Evolutionary conservation across 2,797 vertebrate genomes (phyloP).

Genomic region (Lagorchestes hirsutus): DNA sequence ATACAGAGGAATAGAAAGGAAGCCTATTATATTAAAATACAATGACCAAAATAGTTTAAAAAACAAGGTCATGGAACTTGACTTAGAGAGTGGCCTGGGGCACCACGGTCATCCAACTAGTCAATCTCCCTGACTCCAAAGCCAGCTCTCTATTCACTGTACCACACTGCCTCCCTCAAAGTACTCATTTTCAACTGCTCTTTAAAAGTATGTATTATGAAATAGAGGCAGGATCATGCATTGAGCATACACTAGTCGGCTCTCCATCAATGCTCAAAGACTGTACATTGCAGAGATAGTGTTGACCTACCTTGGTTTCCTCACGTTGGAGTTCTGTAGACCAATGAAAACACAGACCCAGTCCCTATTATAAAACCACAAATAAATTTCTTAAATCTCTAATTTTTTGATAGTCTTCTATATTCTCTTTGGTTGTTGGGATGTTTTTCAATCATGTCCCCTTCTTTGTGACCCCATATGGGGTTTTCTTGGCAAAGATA

Average conservation of each 20-base stretch:
- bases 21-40: no score
- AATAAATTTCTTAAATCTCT: slow-evolving; percentile 47
- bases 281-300: background rate
- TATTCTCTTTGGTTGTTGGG: background rate
- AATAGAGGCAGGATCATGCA: background rate
- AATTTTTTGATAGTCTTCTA: slow-evolving; percentile 14
- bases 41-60: no score
- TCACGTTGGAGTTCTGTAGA: background rate
- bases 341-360: background rate
- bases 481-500: background rate
- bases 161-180: slow-evolving; percentile 25
- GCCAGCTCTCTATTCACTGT: background rate
- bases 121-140: background rate
- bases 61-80: background rate
- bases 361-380: slow-evolving; percentile 28
- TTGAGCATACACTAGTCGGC: background rate
- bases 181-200: slow-evolving; percentile 59
- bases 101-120: background rate
- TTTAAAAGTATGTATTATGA: slow-evolving; percentile 45
- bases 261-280: background rate
- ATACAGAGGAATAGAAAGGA: no score
- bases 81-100: background rate
- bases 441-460: background rate
- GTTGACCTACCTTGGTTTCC: background rate
- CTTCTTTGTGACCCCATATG: background rate